These are phyloP conservation scores for Boulengeromyrus knoepffleri DNA, from an alignment of 2,113 vertebrate species.

Conservation along the genomic window DNA sequence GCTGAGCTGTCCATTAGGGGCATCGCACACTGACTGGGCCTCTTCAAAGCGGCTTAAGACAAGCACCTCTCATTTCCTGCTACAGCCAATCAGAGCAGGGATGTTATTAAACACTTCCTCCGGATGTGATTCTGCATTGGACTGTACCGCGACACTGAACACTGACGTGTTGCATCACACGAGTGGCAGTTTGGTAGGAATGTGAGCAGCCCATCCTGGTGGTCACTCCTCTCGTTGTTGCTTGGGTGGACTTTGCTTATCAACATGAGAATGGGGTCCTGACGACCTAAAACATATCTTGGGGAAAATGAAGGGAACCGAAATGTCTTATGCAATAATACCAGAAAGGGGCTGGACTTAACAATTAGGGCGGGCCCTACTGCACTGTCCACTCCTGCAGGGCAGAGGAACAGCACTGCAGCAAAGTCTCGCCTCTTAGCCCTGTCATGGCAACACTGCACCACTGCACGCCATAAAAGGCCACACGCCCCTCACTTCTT, in stretches of 20 bases:
- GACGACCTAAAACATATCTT: background rate
- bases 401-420: background rate
- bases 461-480: background rate
- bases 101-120: background rate
- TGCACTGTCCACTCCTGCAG: background rate
- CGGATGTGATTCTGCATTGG: background rate
- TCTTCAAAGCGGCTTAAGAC: background rate
- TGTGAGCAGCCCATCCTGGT: background rate
- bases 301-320: background rate
- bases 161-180: background rate
- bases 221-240: background rate
- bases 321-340: background rate
- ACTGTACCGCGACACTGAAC: background rate
- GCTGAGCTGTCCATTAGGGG: conserved; percentile 17
- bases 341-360: background rate
- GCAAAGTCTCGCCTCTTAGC: background rate
- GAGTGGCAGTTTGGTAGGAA: background rate
- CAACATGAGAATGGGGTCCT: background rate
- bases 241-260: background rate
- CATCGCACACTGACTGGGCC: background rate
- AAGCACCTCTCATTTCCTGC: background rate
- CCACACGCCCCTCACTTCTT: background rate
- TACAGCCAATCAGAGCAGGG: background rate
- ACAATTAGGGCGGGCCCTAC: background rate
- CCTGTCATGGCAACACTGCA: background rate